A percentile compares a stretch with the other conserved stretches of the same genome.
phyloP scores from a whole-genome alignment of 2,888 invertebrate genomes.

The Drosophila ustulata region DNA sequence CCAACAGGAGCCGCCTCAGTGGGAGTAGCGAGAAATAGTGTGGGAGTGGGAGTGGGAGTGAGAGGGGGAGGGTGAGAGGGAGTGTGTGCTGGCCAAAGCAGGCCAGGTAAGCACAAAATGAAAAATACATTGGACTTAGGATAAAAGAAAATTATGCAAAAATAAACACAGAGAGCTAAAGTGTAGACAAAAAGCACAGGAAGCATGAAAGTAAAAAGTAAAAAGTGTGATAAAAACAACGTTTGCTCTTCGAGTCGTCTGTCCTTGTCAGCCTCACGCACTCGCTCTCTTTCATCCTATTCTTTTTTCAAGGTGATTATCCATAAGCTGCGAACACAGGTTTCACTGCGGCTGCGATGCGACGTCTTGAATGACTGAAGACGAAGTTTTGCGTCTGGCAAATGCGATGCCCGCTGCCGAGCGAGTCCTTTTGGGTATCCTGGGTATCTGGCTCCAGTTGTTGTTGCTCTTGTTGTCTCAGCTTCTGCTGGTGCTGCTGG shows the following conservation, averaged over 20 bases:
- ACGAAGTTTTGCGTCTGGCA: conserved; percentile 65
- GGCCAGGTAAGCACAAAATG: conserved; percentile 65
- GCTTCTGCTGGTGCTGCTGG: conserved; percentile 18
- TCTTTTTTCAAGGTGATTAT: conserved; percentile 73
- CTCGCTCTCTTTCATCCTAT: conserved; percentile 20
- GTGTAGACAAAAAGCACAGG: conserved; percentile 45
- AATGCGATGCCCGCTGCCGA: conserved; percentile 45
- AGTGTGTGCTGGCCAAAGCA: conserved; percentile 45
- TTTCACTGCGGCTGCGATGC: conserved; percentile 9
- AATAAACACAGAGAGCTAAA: conserved; percentile 56
- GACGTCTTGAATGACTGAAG: conserved; percentile 62
- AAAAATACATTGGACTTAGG: conserved; percentile 71
- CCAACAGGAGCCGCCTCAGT: conserved; percentile 14
- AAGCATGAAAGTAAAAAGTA: conserved; percentile 53
- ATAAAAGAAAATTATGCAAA: conserved; percentile 76
- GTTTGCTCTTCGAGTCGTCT: conserved; percentile 18
- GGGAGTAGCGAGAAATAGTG: conserved; percentile 1
- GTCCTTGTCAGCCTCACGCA: neutral
- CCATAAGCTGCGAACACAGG: conserved; percentile 65
- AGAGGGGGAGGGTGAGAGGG: conserved; percentile 4
- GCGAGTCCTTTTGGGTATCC: conserved; percentile 9
- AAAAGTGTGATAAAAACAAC: conserved; percentile 70
- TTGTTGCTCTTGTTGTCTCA: conserved; percentile 10
- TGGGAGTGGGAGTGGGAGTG: conserved; percentile 16
- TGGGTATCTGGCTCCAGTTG: conserved; percentile 6